Percentiles rank a stretch among this genome's conserved stretches.
phyloP scores from a whole-genome alignment of 23 tunicate species.

The Ciona savignyi region DNA sequence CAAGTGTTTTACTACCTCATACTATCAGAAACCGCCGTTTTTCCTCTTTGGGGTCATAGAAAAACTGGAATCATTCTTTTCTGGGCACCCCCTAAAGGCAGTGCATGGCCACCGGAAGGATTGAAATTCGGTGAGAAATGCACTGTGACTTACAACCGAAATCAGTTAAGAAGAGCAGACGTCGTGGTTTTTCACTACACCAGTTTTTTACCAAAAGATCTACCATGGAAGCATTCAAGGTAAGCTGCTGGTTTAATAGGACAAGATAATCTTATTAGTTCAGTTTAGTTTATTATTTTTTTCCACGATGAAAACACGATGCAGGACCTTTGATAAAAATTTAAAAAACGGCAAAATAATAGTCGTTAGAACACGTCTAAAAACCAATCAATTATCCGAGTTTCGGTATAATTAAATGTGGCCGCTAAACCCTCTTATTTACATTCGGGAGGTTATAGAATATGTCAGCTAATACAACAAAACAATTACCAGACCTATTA shows the following conservation, averaged over 20 bases:
- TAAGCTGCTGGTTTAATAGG: not conserved
- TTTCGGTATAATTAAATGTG: no score
- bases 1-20: not conserved
- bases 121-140: slow-evolving; percentile 8
- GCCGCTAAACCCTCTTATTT: no score
- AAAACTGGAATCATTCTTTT: not conserved
- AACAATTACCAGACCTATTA: no score
- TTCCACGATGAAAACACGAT: no score
- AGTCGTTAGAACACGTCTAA: no score
- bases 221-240: slow-evolving; percentile 23
- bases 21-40: not conserved
- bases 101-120: slow-evolving; percentile 8
- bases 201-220: not conserved
- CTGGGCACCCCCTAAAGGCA: slow-evolving; percentile 1
- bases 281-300: no score
- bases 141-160: not conserved
- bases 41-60: not conserved
- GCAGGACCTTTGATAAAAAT: no score
- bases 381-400: no score
- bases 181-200: slow-evolving; percentile 17
- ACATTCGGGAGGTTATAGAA: no score
- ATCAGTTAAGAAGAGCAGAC: slow-evolving; percentile 3
- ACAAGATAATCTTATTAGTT: no score
- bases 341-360: no score
- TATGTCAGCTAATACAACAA: no score